Percentiles rank a stretch among this genome's conserved stretches.
Evolutionary conservation across 2,113 vertebrate genomes (phyloP).

Genomic region (Thamnophis sirtalis): DNA sequence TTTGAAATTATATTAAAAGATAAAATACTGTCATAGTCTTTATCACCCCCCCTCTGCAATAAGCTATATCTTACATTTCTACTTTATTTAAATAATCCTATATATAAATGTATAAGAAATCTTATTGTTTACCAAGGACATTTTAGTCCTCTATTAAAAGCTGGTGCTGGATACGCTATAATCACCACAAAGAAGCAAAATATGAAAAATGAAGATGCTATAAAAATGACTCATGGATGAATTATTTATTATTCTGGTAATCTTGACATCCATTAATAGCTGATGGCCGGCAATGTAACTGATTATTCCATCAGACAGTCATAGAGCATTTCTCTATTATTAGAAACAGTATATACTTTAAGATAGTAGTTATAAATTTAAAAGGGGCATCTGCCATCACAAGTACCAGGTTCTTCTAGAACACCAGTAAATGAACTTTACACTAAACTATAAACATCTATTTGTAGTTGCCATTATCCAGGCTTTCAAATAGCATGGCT

Average conservation of each 20-base stretch:
- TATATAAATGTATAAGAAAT: constrained; percentile 19
- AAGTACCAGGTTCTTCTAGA: neutral
- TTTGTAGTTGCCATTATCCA: neutral
- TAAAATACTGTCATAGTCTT: neutral
- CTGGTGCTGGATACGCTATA: constrained; percentile 28
- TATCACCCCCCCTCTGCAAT: neutral
- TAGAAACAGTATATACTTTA: constrained; percentile 16
- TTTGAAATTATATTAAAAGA: constrained; percentile 27
- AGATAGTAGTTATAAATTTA: constrained; percentile 2
- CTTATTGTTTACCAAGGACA: constrained; percentile 12
- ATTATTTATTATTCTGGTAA: constrained; percentile 42
- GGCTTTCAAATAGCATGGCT: neutral
- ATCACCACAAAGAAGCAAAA: constrained; percentile 36
- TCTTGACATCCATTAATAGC: constrained; percentile 38
- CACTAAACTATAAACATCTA: neutral
- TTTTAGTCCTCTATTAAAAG: constrained; percentile 48
- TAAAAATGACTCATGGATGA: constrained; percentile 8
- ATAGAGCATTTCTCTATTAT: constrained; percentile 5
- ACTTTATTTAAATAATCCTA: constrained; percentile 26
- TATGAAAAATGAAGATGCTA: constrained; percentile 40
- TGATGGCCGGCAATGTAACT: constrained; percentile 1
- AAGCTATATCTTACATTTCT: neutral
- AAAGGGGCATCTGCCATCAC: neutral
- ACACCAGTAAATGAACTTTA: neutral
- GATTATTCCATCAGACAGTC: constrained; percentile 30